phyloP scores from a whole-genome alignment of 2,797 vertebrate genomes.

The Mormyrus hasselquistii region DNA sequence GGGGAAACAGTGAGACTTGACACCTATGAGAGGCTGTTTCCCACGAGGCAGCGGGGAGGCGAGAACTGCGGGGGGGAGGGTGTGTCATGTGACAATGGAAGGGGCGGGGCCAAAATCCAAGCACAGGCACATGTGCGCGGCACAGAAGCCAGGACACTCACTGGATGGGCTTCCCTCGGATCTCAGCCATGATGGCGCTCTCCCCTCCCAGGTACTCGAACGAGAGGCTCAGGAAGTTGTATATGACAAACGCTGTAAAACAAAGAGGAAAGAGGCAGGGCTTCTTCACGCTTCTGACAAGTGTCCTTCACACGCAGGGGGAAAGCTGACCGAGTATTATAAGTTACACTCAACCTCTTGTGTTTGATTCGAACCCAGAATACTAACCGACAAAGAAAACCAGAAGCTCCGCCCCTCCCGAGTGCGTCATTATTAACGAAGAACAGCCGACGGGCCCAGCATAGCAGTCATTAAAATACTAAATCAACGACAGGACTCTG shows the following conservation, averaged over 20 bases:
- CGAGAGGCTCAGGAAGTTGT: constrained; percentile 94
- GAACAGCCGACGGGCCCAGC: not conserved
- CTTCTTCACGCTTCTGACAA: not conserved
- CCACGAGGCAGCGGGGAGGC: not conserved
- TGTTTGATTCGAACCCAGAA: not conserved
- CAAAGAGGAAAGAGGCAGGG: not conserved
- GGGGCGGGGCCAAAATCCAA: not conserved
- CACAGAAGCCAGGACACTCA: constrained; percentile 53
- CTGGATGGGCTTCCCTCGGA: constrained; percentile 85
- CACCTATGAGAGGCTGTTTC: not conserved
- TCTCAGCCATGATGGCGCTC: constrained; percentile 93
- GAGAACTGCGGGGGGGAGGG: too few species aligned
- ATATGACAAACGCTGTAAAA: constrained; percentile 86
- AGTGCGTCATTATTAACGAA: not conserved
- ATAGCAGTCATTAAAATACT: not conserved
- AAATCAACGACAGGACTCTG: not conserved
- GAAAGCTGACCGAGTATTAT: not conserved
- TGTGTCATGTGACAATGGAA: not conserved
- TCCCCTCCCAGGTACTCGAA: constrained; percentile 96
- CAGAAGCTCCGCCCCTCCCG: not conserved
- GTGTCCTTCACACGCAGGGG: not conserved
- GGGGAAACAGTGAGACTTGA: not conserved
- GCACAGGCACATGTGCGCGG: not conserved
- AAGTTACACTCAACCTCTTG: not conserved
- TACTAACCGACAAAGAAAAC: not conserved